Base-by-base conservation (phyloP, 2,113 vertebrate species). In the Paramisgurnus dabryanus region DNA sequence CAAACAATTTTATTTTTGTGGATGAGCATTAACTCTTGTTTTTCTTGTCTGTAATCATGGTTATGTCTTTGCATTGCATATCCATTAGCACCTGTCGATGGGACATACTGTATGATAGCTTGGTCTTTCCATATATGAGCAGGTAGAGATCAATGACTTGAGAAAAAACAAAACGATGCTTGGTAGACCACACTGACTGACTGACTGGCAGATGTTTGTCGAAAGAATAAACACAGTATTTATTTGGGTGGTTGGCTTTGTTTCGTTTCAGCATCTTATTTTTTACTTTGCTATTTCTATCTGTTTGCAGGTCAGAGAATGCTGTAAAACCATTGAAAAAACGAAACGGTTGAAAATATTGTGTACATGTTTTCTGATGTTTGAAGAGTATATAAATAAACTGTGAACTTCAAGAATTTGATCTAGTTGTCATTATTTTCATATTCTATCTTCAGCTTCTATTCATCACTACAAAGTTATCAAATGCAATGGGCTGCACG, bases 221-320 rank as follows among this genome's bases (percentile, higher is more conserved):
- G 89, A 90, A 77, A 66, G 92, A 93, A 94, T 94, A 91, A 92
- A 94, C 94, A 90, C 92, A 92, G 89, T 91, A 91, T 94, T 93
- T 93, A 94, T 90, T 94, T 93, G 94, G 94, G 87, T 94, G 94
- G 90, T 90, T 91, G 91, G 90, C 91, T 93, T 93, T 89, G 71
- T 92, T 82, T 67, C 86, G 73, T 92, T 76, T 84, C 66, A 43
- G 74, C 72, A 86, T 85, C 89, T 92, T 87, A 65, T 85, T 89
- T 83, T 86, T 72, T 80, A 74, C 93, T 93, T 93, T 70, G 80
- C 85, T 92, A 93, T 55, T 93, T 92, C 92, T 95, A 95, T 97
- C 96, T 97, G 96, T 98, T 98, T 98, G 96, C 96, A 97, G 96
- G 95, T 96, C 94, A 97, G 96, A 97, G 96, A 97, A 93, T 90